Percentiles rank a stretch among this genome's conserved stretches.
These are phyloP conservation scores for Cebus imitator DNA, from an alignment of 2,113 vertebrate genomes.

Conservation along the genomic window DNA sequence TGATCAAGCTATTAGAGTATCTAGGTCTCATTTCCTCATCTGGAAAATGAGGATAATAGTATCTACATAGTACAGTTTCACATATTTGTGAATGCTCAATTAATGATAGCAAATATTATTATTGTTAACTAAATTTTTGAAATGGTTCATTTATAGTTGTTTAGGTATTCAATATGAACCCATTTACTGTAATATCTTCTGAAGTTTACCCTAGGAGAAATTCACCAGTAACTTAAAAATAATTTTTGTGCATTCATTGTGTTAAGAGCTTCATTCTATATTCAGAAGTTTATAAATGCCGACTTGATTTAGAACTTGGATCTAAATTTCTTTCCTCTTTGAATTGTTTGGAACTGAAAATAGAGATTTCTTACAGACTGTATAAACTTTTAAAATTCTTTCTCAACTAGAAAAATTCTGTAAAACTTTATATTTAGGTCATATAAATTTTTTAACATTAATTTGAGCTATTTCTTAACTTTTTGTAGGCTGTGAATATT, in stretches of 20 bases:
- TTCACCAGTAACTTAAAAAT: conserved; percentile 5
- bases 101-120: neutral
- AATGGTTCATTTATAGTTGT: neutral
- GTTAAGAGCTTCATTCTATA: neutral
- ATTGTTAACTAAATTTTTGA: neutral
- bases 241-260: neutral
- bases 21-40: neutral
- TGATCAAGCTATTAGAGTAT: neutral
- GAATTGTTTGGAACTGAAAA: neutral
- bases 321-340: neutral
- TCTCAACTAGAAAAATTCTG: neutral
- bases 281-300: neutral
- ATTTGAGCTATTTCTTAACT: conserved; percentile 38
- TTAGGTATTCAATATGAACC: neutral
- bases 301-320: neutral
- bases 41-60: neutral
- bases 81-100: neutral
- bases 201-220: neutral
- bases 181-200: neutral
- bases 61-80: neutral
- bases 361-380: neutral
- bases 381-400: neutral
- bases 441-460: neutral
- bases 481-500: conserved; percentile 53
- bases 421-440: neutral